phyloP scores from a whole-genome alignment of 1,140 invertebrate genomes.

The Mactra quadrangularis region DNA sequence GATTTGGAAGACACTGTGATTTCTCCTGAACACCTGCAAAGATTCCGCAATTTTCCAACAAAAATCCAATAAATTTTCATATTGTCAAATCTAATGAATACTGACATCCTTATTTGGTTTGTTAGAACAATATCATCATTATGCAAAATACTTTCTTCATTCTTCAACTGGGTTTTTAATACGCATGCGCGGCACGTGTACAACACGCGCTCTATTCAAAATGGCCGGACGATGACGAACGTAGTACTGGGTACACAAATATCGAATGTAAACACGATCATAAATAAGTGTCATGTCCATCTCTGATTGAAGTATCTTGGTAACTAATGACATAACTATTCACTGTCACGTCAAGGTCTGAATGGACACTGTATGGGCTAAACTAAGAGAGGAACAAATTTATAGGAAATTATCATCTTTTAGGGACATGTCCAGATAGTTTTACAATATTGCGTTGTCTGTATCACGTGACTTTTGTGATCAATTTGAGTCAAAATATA shows the following conservation, averaged over 20 bases:
- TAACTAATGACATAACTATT: slow-evolving; percentile 32
- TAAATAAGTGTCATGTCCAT: slow-evolving; percentile 44
- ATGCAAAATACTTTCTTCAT: slow-evolving; percentile 62
- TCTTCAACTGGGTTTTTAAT: slow-evolving; percentile 42
- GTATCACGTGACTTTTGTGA: too few relatives aligned
- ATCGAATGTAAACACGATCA: slow-evolving; percentile 42
- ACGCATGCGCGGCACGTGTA: slow-evolving; percentile 39
- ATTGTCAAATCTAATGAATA: slow-evolving; percentile 61
- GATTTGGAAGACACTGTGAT: slow-evolving; percentile 27
- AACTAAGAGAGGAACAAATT: too few relatives aligned
- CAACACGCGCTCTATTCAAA: slow-evolving; percentile 53
- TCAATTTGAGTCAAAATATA: too few relatives aligned
- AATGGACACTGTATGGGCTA: too few relatives aligned
- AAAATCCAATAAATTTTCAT: slow-evolving; percentile 64
- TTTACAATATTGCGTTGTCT: too few relatives aligned
- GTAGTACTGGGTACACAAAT: slow-evolving; percentile 36
- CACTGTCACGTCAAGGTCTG: background rate
- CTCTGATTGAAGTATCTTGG: background rate
- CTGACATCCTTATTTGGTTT: slow-evolving; percentile 56
- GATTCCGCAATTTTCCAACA: slow-evolving; percentile 53
- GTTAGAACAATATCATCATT: slow-evolving; percentile 62
- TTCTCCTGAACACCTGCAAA: slow-evolving; percentile 52
- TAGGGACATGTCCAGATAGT: too few relatives aligned
- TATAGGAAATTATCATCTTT: too few relatives aligned
- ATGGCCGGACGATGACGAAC: slow-evolving; percentile 31